Percentiles rank a stretch among this genome's conserved stretches.
Evolutionary conservation across 2,888 invertebrate genomes (phyloP).

Genomic region (Poecilus cupreus): DNA sequence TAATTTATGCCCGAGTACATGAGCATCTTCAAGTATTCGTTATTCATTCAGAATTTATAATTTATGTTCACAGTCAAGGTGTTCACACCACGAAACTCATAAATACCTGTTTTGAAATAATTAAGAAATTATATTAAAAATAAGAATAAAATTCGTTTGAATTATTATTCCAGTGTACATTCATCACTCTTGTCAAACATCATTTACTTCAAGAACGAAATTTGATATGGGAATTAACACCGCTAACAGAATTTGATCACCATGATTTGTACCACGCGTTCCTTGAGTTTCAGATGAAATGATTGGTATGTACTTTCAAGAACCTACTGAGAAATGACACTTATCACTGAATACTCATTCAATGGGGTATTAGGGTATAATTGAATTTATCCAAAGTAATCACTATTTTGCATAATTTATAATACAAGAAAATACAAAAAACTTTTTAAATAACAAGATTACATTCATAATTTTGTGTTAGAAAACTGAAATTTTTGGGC

Average conservation of each 20-base stretch:
- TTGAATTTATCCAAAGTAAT: too few relatives aligned
- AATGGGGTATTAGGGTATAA: too few relatives aligned
- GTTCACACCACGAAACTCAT: slow-evolving; percentile 41
- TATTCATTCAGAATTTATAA: slow-evolving; percentile 42
- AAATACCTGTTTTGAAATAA: slow-evolving; percentile 41
- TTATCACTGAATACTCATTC: too few relatives aligned
- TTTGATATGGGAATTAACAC: slow-evolving; percentile 8
- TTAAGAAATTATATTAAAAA: slow-evolving; percentile 42
- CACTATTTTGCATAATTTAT: too few relatives aligned
- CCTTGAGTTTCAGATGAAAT: too few relatives aligned
- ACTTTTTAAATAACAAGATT: too few relatives aligned
- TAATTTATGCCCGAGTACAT: slow-evolving; percentile 36
- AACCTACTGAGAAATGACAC: too few relatives aligned
- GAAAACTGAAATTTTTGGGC: too few relatives aligned
- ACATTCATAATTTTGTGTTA: too few relatives aligned
- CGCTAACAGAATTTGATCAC: background rate
- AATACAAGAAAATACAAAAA: too few relatives aligned
- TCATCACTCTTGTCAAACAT: background rate
- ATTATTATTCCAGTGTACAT: slow-evolving; percentile 16
- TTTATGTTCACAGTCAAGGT: slow-evolving; percentile 23
- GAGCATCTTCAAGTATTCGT: slow-evolving; percentile 37
- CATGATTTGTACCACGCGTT: too few relatives aligned
- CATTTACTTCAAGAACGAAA: background rate
- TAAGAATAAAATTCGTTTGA: slow-evolving; percentile 27
- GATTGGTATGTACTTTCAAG: too few relatives aligned